Conservation (phyloP, 2,113 vertebrate genomes). For the mouse (Mus musculus) region GRCm39 chrX:117029501-117030000, state of each 20-base stretch:
- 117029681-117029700: slow-evolving; percentile 53
- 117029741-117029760: slow-evolving; percentile 8
- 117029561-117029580: slow-evolving; percentile 52
- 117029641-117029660: slow-evolving; percentile 67
- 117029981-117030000: background rate
- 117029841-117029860: slow-evolving; percentile 22
- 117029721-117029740: slow-evolving; percentile 5
- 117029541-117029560: too few relatives aligned
- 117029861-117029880: background rate
- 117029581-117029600: slow-evolving; percentile 69
- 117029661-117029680: slow-evolving; percentile 41
- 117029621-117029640: slow-evolving; percentile 39
- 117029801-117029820: slow-evolving; percentile 1
- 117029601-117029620: slow-evolving; percentile 75
- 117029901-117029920: background rate
- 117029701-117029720: background rate
- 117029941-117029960: background rate
- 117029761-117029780: background rate
- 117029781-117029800: background rate
- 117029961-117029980: background rate
- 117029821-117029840: background rate
- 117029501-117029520: too few relatives aligned
- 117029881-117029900: slow-evolving; percentile 2
- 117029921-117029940: background rate
- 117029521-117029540: too few relatives aligned